These are phyloP conservation scores for Microtus richardsoni DNA, from an alignment of 2,113 vertebrate genomes.

Conservation along the genomic window DNA sequence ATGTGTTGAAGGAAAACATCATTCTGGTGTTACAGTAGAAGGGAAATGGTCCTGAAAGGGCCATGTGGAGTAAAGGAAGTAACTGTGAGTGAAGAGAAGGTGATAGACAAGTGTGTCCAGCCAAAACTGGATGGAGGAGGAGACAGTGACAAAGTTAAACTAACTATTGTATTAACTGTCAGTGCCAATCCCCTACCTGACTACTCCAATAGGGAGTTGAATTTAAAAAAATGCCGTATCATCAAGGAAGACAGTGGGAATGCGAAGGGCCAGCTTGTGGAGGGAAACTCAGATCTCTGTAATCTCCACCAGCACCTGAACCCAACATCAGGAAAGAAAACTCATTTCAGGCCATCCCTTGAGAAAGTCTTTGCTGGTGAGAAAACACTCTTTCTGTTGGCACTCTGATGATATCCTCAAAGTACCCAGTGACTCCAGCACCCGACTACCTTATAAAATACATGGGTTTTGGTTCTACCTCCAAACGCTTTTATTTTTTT, in stretches of 20 bases:
- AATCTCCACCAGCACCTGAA: neutral
- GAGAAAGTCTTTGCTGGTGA: neutral
- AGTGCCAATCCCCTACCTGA: neutral
- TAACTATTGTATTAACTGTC: neutral
- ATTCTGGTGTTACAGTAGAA: neutral
- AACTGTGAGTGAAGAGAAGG: neutral
- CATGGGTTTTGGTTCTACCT: neutral
- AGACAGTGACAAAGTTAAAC: neutral
- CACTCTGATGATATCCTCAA: neutral
- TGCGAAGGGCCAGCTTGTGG: neutral
- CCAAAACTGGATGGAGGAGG: neutral
- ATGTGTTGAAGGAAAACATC: neutral
- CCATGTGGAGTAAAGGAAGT: neutral
- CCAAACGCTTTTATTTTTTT: slow-evolving; percentile 16
- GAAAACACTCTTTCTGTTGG: neutral
- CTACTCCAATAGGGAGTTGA: slow-evolving; percentile 31
- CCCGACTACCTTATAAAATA: neutral
- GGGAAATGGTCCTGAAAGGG: neutral
- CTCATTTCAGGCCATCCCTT: slow-evolving; percentile 34
- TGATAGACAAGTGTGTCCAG: neutral
- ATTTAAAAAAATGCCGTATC: slow-evolving; percentile 14
- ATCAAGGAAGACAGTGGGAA: neutral
- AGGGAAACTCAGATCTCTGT: neutral
- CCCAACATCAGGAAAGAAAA: slow-evolving; percentile 18
- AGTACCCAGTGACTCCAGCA: neutral